A percentile compares a stretch with the other conserved stretches of the same genome.
Evolutionary conservation across 2,113 vertebrate genomes (phyloP).

Genomic region (Daphoenositta chrysoptera): DNA sequence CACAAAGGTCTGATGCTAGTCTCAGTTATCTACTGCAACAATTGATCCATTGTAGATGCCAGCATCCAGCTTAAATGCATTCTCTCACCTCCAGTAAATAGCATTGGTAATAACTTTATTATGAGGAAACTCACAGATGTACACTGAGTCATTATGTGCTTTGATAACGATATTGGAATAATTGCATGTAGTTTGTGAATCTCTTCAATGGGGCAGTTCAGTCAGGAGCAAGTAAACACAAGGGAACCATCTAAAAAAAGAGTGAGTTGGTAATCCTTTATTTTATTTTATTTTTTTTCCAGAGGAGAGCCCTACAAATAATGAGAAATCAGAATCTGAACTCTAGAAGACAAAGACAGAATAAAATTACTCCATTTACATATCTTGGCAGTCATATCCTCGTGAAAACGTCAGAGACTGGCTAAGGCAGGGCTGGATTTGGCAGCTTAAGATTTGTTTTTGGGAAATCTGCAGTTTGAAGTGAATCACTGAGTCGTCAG

Average conservation of each 20-base stretch:
- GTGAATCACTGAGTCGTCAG: background rate
- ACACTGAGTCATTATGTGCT: background rate
- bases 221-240: background rate
- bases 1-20: background rate
- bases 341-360: background rate
- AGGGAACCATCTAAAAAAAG: background rate
- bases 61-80: background rate
- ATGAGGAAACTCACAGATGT: background rate
- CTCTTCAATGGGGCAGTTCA: background rate
- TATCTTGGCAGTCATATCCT: background rate
- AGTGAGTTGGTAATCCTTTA: background rate
- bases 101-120: background rate
- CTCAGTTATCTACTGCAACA: background rate
- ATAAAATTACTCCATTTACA: background rate
- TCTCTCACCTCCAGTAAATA: background rate
- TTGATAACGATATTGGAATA: background rate
- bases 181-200: background rate
- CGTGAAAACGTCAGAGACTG: background rate
- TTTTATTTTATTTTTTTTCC: background rate
- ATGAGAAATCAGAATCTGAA: background rate
- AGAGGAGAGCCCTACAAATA: background rate
- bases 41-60: background rate
- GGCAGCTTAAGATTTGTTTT: background rate
- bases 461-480: conserved; percentile 20
- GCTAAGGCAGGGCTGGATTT: background rate